Conservation (phyloP, 2,888 invertebrate species). For the Scelioninae gen. 2 region DNA sequence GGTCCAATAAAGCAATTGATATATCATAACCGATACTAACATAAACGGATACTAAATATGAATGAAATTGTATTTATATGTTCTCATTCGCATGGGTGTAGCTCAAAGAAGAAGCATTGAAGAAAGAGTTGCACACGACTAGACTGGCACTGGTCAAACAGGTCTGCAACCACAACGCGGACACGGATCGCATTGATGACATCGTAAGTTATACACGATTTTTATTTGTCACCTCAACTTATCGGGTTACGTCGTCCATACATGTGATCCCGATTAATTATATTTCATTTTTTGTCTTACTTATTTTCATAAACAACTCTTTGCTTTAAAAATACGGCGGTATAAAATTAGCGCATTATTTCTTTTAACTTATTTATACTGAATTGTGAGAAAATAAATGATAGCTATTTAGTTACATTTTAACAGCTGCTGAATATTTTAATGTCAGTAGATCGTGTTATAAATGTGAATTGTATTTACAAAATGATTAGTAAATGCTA, state of each 20-base stretch:
- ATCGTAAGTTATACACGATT: constrained; percentile 76
- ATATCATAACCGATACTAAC: no score
- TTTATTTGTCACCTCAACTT: constrained; percentile 9
- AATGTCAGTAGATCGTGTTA: no score
- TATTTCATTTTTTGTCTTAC: background rate
- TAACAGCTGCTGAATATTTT: no score
- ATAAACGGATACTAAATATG: constrained; percentile 7
- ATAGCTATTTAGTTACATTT: no score
- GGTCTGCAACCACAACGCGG: constrained; percentile 81
- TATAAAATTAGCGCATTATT: no score
- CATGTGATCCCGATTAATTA: background rate
- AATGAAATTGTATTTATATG: constrained; percentile 1
- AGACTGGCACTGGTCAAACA: constrained; percentile 84
- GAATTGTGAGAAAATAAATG: no score
- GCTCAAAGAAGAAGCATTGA: constrained; percentile 86
- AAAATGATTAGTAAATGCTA: no score
- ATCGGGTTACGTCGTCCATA: background rate
- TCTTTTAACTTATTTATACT: no score
- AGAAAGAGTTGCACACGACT: constrained; percentile 86
- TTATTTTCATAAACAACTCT: no score
- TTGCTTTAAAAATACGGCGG: no score
- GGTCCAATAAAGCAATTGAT: background rate
- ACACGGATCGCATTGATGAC: constrained; percentile 78
- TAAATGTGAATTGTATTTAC: no score
- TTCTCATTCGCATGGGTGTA: constrained; percentile 70